Conservation (phyloP, 1,140 invertebrate species). For the Phthorimaea operculella region DNA sequence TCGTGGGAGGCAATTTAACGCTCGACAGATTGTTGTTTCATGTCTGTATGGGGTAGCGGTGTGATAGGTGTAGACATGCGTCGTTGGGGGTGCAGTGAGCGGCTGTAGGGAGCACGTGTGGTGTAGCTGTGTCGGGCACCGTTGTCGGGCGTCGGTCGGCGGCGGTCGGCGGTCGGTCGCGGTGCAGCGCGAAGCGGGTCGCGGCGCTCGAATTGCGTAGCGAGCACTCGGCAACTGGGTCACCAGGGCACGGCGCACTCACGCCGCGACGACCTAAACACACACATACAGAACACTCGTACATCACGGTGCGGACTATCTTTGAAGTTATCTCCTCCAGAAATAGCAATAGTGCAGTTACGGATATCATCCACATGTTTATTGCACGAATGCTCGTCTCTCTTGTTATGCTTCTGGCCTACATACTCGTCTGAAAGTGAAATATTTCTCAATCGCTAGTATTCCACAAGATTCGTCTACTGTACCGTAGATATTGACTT, state of each 20-base stretch:
- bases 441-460: no score
- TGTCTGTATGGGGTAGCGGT: background rate
- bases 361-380: background rate
- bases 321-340: slow-evolving; percentile 4
- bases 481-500: no score
- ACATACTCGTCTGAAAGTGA: no score
- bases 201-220: slow-evolving; percentile 59
- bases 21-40: background rate
- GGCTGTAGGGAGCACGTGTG: background rate
- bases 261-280: slow-evolving; percentile 18
- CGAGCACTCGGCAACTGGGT: slow-evolving; percentile 58
- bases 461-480: no score
- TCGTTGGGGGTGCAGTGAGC: background rate
- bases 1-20: slow-evolving; percentile 4
- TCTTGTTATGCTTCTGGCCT: no score
- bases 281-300: slow-evolving; percentile 5
- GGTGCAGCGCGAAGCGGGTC: slow-evolving; percentile 47
- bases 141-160: slow-evolving; percentile 4
- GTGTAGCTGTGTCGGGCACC: background rate
- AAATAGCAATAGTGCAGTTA: background rate
- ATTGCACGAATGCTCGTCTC: background rate
- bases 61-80: background rate
- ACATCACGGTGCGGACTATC: background rate
- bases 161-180: slow-evolving; percentile 11
- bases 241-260: slow-evolving; percentile 51